These are phyloP conservation scores for Drosophila pachea DNA, from an alignment of 1,140 invertebrate genomes.

Conservation along the genomic window DNA sequence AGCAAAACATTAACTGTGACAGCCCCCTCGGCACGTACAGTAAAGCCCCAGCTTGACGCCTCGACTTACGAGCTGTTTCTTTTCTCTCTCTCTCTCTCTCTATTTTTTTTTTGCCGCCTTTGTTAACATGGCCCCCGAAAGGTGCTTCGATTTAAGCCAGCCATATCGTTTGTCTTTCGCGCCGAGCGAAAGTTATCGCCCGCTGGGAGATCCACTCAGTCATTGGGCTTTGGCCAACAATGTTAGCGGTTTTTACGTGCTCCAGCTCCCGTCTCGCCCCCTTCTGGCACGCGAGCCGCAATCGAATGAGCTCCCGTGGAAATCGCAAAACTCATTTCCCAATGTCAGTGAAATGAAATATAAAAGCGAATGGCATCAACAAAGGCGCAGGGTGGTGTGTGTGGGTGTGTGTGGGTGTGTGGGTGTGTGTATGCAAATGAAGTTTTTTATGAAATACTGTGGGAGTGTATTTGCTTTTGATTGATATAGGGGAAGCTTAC, in stretches of 20 bases:
- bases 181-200: background rate
- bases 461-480: slow-evolving; percentile 35
- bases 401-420: background rate
- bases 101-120: slow-evolving; percentile 7
- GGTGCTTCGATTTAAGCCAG: slow-evolving; percentile 65
- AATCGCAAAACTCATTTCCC: slow-evolving; percentile 58
- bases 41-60: slow-evolving; percentile 15
- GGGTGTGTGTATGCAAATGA: too few species aligned
- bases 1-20: slow-evolving; percentile 10
- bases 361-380: background rate
- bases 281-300: slow-evolving; percentile 13
- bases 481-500: slow-evolving; percentile 57
- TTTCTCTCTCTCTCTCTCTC: too few species aligned
- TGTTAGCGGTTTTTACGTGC: slow-evolving; percentile 39
- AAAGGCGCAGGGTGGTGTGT: slow-evolving; percentile 17
- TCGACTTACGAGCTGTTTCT: slow-evolving; percentile 4
- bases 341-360: slow-evolving; percentile 45
- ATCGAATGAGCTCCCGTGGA: slow-evolving; percentile 38
- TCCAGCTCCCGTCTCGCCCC: slow-evolving; percentile 15
- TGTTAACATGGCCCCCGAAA: slow-evolving; percentile 35
- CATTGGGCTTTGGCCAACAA: slow-evolving; percentile 52
- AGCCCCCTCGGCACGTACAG: slow-evolving; percentile 10
- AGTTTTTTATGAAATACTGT: slow-evolving; percentile 6
- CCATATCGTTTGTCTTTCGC: slow-evolving; percentile 59
- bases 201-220: slow-evolving; percentile 8